Evolutionary conservation across 2,113 vertebrate genomes (phyloP).

Genomic region (Menura novaehollandiae): DNA sequence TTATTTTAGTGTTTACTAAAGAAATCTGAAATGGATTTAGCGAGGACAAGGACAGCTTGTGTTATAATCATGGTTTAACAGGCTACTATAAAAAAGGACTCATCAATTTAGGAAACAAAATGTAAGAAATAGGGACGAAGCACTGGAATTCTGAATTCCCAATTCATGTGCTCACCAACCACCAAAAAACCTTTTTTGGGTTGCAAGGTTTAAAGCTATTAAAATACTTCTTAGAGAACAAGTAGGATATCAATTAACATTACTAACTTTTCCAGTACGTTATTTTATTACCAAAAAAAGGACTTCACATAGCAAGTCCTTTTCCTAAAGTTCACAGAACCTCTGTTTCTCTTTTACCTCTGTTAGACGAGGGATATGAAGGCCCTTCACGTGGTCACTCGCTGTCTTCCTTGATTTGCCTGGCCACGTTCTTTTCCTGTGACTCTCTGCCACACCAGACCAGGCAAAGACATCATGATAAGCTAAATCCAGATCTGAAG

Average conservation of each 20-base stretch:
- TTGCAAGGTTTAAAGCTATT: background rate
- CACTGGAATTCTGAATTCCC: background rate
- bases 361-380: constrained; percentile 94
- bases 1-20: background rate
- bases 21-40: background rate
- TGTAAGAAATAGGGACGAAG: background rate
- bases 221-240: background rate
- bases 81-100: background rate
- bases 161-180: background rate
- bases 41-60: background rate
- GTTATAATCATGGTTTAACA: background rate
- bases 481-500: constrained; percentile 93
- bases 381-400: constrained; percentile 90
- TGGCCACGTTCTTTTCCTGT: constrained; percentile 92
- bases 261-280: background rate
- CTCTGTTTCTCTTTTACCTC: constrained; percentile 75
- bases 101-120: background rate
- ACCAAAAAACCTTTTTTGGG: background rate
- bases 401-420: constrained; percentile 92
- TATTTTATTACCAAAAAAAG: background rate
- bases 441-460: constrained; percentile 89
- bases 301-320: background rate
- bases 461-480: constrained; percentile 98
- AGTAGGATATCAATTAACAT: background rate
- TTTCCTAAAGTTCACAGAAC: background rate